These are phyloP conservation scores for Gavia stellata DNA, from an alignment of 2,113 vertebrate species.

Conservation along the genomic window DNA sequence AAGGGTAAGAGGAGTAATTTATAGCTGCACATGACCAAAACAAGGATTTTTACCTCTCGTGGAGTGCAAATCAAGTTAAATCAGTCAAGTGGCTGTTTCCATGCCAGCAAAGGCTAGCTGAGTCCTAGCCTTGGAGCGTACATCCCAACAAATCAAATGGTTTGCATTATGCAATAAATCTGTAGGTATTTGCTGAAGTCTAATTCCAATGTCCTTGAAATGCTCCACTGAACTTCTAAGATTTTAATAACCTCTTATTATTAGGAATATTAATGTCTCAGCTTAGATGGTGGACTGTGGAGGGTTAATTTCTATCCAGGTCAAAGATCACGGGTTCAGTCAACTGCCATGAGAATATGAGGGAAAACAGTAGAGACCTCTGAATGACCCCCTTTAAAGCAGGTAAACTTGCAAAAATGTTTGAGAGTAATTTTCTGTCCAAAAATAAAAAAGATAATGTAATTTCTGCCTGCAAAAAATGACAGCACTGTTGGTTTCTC, in stretches of 20 bases:
- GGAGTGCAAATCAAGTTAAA: not conserved
- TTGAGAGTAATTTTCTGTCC: slow-evolving; percentile 12
- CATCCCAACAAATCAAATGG: slow-evolving; percentile 46
- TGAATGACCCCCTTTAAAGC: slow-evolving; percentile 2
- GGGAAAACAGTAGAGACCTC: slow-evolving; percentile 28
- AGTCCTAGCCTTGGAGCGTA: not conserved
- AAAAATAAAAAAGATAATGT: not conserved
- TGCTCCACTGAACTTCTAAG: slow-evolving; percentile 54
- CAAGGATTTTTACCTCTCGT: not conserved
- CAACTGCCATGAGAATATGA: slow-evolving; percentile 72
- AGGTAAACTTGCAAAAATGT: slow-evolving; percentile 30
- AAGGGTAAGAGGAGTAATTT: not conserved
- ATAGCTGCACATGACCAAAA: not conserved
- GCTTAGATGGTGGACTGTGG: not conserved
- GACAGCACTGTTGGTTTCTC: not conserved
- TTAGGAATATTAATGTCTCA: slow-evolving; percentile 10
- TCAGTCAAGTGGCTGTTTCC: slow-evolving; percentile 3
- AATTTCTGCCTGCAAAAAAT: not conserved
- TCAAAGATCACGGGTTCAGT: slow-evolving; percentile 80
- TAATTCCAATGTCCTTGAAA: slow-evolving; percentile 60
- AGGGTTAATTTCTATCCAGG: slow-evolving; percentile 64
- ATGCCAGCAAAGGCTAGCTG: slow-evolving; percentile 1
- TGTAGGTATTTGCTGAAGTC: slow-evolving; percentile 33
- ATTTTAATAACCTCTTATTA: slow-evolving; percentile 51
- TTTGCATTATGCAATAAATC: slow-evolving; percentile 55